Percentiles rank a stretch among this genome's conserved stretches.
Conservation (phyloP, 2,888 invertebrate species). For the Halictus ligatus region DNA sequence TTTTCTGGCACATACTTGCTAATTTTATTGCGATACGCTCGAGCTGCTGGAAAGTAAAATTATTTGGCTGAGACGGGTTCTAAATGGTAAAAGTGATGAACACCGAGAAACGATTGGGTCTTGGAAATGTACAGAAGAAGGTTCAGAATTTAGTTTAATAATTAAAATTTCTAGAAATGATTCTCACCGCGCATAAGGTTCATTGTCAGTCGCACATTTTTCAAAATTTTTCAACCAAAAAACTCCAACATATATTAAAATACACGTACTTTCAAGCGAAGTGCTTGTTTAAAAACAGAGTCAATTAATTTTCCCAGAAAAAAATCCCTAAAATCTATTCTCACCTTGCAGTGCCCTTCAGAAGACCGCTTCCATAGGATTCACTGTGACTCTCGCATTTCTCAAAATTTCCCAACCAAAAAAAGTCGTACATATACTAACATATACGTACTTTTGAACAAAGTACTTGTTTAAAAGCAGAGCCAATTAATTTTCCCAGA, state of each 20-base stretch:
- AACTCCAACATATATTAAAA: neutral
- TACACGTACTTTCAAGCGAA: neutral
- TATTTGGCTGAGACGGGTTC: neutral
- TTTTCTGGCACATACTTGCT: neutral
- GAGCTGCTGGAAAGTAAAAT: slow-evolving; percentile 23
- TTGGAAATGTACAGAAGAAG: neutral
- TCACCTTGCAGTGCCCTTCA: too few relatives aligned
- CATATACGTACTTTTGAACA: neutral
- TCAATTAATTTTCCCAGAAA: neutral
- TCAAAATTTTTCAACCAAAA: neutral
- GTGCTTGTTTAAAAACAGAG: neutral
- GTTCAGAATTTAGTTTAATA: neutral
- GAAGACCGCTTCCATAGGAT: too few relatives aligned
- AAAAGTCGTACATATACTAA: neutral
- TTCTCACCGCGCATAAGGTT: too few relatives aligned
- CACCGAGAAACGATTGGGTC: neutral
- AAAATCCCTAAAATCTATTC: neutral
- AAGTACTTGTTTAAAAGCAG: neutral
- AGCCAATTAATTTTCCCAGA: neutral
- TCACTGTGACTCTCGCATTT: neutral
- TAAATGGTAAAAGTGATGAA: neutral
- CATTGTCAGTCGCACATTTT: neutral
- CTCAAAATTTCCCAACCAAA: neutral
- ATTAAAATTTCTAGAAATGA: neutral
- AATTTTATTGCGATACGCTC: slow-evolving; percentile 24